Conservation (phyloP, 2,113 vertebrate genomes). For the Gallinago undulata region DNA sequence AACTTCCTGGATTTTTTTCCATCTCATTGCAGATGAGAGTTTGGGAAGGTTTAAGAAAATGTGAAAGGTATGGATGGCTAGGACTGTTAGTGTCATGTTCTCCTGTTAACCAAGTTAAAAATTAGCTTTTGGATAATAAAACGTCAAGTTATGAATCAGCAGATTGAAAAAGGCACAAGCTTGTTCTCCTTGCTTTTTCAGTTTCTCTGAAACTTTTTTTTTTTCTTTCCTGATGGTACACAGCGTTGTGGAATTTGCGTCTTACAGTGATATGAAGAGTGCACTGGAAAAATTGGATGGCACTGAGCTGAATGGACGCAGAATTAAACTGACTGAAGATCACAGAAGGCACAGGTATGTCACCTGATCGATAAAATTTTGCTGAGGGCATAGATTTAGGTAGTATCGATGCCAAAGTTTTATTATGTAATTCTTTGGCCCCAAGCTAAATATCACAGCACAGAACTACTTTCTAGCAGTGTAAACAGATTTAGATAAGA, state of each 20-base stretch:
- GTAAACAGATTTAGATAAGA: constrained; percentile 28
- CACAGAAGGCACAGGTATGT: constrained; percentile 83
- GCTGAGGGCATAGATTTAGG: neutral
- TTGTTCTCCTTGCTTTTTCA: neutral
- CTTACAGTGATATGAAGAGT: constrained; percentile 91
- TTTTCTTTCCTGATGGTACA: neutral
- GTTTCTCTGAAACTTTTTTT: neutral
- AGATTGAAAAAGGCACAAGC: neutral
- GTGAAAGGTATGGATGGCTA: neutral
- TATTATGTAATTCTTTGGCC: neutral
- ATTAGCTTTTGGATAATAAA: neutral
- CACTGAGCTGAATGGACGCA: constrained; percentile 89
- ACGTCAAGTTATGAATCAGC: neutral
- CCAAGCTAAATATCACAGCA: neutral
- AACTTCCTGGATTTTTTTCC: neutral
- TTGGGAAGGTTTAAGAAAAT: neutral
- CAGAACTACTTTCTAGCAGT: neutral
- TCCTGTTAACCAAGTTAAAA: neutral
- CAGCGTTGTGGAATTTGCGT: constrained; percentile 92
- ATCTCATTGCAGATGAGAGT: neutral
- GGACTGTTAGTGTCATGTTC: neutral
- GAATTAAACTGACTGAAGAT: constrained; percentile 89
- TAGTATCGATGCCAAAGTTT: neutral
- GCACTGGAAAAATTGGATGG: constrained; percentile 90
- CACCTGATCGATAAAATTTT: neutral